These are phyloP conservation scores for Lepidurus packardi DNA, from an alignment of 1,140 invertebrate species.

Conservation along the genomic window DNA sequence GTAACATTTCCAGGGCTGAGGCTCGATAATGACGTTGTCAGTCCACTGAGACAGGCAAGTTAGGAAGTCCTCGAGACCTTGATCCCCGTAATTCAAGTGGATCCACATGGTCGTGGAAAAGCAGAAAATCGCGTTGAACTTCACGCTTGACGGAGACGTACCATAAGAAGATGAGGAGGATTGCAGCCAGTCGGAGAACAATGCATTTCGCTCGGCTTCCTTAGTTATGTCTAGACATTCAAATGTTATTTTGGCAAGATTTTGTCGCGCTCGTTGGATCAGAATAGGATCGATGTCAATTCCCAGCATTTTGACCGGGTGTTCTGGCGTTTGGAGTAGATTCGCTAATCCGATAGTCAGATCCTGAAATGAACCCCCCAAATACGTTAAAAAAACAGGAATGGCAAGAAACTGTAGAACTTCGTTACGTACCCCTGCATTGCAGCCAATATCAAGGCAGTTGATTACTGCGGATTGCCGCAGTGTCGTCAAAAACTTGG, in stretches of 20 bases:
- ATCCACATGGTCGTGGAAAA: constrained; percentile 85
- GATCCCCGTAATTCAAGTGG: constrained; percentile 72
- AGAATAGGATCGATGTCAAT: constrained; percentile 67
- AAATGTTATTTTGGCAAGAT: constrained; percentile 52
- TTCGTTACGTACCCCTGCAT: constrained; percentile 56
- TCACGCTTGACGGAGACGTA: constrained; percentile 39
- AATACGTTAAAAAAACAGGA: background rate
- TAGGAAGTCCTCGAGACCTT: constrained; percentile 50
- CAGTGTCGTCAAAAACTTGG: constrained; percentile 28
- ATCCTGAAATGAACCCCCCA: constrained; percentile 46
- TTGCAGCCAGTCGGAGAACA: constrained; percentile 28
- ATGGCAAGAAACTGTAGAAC: background rate
- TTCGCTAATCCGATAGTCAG: constrained; percentile 55
- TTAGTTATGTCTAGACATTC: constrained; percentile 57
- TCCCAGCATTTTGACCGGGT: constrained; percentile 54
- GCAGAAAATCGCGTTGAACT: constrained; percentile 66
- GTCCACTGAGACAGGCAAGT: constrained; percentile 54
- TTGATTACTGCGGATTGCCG: constrained; percentile 43
- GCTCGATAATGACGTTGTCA: constrained; percentile 63
- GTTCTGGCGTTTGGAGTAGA: constrained; percentile 46
- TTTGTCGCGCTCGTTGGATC: constrained; percentile 58
- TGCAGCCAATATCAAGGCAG: constrained; percentile 71
- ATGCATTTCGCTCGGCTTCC: constrained; percentile 36
- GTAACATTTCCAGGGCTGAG: constrained; percentile 76
- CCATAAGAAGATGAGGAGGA: background rate